phyloP scores from a whole-genome alignment of 2,797 vertebrate species.

The Cyclopterus lumpus region DNA sequence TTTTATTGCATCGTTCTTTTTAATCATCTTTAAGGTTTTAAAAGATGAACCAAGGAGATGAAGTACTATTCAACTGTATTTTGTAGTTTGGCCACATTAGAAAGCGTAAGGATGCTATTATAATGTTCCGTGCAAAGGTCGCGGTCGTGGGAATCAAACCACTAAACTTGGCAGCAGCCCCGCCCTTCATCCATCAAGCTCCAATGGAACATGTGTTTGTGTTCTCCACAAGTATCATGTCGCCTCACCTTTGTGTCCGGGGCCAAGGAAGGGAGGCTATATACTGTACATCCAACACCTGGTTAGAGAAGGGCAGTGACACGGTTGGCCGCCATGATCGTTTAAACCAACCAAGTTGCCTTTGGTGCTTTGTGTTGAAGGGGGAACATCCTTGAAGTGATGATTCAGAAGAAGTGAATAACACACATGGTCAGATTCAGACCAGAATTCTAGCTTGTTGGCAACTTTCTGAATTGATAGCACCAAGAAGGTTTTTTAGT shows the following conservation, averaged over 20 bases:
- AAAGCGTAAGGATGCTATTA: not conserved
- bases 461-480: slow-evolving; percentile 1
- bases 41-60: slow-evolving; percentile 1
- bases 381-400: not conserved
- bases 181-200: slow-evolving; percentile 36
- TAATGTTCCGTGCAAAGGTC: not conserved
- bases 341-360: slow-evolving; percentile 7
- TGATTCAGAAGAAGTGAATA: not conserved
- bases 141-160: slow-evolving; percentile 28
- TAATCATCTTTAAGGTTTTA: slow-evolving; percentile 1
- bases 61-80: not conserved
- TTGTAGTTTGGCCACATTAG: not conserved
- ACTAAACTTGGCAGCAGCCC: slow-evolving; percentile 31
- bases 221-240: slow-evolving; percentile 48
- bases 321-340: slow-evolving; percentile 12
- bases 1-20: not conserved
- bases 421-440: not conserved
- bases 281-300: slow-evolving; percentile 41
- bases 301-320: slow-evolving; percentile 29
- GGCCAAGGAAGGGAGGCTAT: slow-evolving; percentile 41
- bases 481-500: not conserved
- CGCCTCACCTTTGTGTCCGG: slow-evolving; percentile 49
- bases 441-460: not conserved
- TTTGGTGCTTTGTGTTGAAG: not conserved
- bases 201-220: slow-evolving; percentile 46